phyloP scores from a whole-genome alignment of 2,888 invertebrate species.

The Conchocele bisecta region DNA sequence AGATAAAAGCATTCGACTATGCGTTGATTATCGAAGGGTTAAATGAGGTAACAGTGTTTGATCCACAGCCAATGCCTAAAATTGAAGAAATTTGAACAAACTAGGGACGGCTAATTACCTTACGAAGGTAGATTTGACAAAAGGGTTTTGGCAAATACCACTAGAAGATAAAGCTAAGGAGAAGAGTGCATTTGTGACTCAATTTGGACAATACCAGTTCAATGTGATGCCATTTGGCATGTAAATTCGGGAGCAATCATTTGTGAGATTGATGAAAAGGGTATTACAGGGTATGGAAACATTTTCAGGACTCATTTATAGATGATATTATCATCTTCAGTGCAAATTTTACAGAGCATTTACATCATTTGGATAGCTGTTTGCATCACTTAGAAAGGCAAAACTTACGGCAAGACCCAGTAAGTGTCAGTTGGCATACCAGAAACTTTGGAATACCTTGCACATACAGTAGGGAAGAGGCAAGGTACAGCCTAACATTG shows the following conservation, averaged over 20 bases:
- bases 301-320: not conserved
- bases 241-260: conserved; percentile 1
- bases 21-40: conserved; percentile 9
- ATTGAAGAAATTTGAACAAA: conserved; percentile 13
- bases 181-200: conserved; percentile 27
- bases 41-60: conserved; percentile 25
- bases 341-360: not conserved
- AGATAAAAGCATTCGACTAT: conserved; percentile 6
- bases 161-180: conserved; percentile 2
- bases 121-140: conserved; percentile 23
- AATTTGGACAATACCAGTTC: conserved; percentile 21
- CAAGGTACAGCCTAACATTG: conserved; percentile 1
- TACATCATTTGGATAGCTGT: not conserved
- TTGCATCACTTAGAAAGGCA: not conserved
- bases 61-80: conserved; percentile 13
- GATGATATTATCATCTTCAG: conserved; percentile 10
- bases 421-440: not conserved
- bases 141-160: conserved; percentile 30
- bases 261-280: not conserved
- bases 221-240: conserved; percentile 31
- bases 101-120: conserved; percentile 6
- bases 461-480: not conserved
- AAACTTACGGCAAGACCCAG: conserved; percentile 1
- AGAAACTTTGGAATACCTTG: not conserved
- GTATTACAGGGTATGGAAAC: not conserved